Conservation (phyloP, 2,797 vertebrate species). For the Ibycter americanus region DNA sequence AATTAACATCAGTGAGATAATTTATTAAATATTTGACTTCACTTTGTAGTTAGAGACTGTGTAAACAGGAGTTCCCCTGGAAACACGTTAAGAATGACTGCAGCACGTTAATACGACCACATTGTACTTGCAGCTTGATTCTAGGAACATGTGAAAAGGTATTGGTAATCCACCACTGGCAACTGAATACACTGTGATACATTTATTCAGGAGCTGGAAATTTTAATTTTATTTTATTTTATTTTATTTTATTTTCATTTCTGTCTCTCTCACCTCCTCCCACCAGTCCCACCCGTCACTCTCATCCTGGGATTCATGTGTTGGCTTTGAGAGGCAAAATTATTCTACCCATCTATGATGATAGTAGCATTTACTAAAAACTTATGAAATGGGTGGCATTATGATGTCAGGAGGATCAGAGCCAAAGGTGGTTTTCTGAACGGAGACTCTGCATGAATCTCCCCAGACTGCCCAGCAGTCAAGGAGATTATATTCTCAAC, state of each 20-base stretch:
- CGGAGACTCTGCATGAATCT: slow-evolving; percentile 80
- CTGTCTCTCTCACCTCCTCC: not conserved
- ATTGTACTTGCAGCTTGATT: slow-evolving; percentile 46
- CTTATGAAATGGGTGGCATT: slow-evolving; percentile 74
- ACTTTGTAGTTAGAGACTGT: not conserved
- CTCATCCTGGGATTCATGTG: not conserved
- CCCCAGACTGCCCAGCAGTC: slow-evolving; percentile 83
- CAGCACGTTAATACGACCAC: rapidly evolving
- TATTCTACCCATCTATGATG: slow-evolving; percentile 43
- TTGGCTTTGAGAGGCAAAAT: slow-evolving; percentile 34
- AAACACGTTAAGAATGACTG: not conserved
- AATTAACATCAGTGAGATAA: slow-evolving; percentile 19
- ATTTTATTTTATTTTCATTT: not conserved
- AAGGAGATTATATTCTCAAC: slow-evolving; percentile 89
- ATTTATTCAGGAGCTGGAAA: not conserved
- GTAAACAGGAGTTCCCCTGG: not conserved
- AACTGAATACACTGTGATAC: not conserved
- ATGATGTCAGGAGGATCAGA: slow-evolving; percentile 86
- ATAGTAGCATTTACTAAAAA: slow-evolving; percentile 51
- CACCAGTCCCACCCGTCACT: not conserved
- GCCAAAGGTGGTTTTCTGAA: slow-evolving; percentile 87
- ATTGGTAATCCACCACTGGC: not conserved
- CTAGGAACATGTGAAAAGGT: slow-evolving; percentile 20
- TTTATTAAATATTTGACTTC: slow-evolving; percentile 25
- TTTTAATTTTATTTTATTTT: not conserved